Base-by-base conservation (phyloP, 2,113 vertebrate species). In the Catharus fuscescens region DNA sequence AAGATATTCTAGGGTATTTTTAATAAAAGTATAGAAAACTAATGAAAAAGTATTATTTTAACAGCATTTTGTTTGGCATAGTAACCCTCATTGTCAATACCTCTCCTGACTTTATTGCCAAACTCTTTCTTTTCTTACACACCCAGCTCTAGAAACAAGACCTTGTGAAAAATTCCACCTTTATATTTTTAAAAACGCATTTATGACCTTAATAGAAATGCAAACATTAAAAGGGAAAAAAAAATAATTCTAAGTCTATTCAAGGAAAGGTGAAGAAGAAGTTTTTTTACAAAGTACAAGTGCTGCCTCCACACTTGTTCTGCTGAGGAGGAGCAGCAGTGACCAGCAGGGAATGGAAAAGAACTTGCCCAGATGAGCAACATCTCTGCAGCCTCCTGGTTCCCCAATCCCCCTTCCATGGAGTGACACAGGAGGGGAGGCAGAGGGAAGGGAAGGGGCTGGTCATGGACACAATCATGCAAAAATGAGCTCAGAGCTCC, bases 401-500 rank as follows among this genome's bases (percentile, higher is more conserved):
- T 77, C 31, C 50, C 48, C 5, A 6, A 15, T 13, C 3, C 36
- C 42, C 13, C 14, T 61, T 44, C 9, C 36, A 44, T 2, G 13
- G 70, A 64, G 23, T 0, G 5, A 7, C 8, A 7, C 8, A 0
- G 0, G 8, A 12, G 7, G 19, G 29, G 38, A 45, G 25, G 44
- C 80, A 57, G 36, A 65, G 20, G 21, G 29, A 79, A 25, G 13
- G 45, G 12, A 60, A 28, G 28, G 24, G 26, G 60, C 26, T 40
- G 61, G 10, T 25, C 26, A 8, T 6, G 54, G 52, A 28, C n/a
- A 23, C 1, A 0, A 2, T 0, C 3, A 1, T 2, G 17, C 12
- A 2, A 50, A 45, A 42, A n/a, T 8, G 54, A 0, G 3, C 48
- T 59, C 40, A 24, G 88, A 54, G 72, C 8, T 52, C 38, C 38